Base-by-base conservation (phyloP, 2,888 invertebrate species). In the Agrypnus murinus region DNA sequence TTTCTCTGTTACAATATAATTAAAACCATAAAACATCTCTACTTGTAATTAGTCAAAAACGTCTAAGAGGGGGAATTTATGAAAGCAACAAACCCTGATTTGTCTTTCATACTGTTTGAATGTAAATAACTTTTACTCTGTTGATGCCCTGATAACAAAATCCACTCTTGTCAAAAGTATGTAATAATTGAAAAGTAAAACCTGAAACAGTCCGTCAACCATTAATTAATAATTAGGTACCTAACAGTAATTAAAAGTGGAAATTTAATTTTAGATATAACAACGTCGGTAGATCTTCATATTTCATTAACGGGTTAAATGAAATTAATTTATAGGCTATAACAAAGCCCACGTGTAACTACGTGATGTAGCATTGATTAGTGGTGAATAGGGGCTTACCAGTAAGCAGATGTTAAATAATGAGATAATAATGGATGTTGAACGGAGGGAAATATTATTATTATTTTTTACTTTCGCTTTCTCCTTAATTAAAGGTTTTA, bases 381-480 rank as follows among this genome's bases (percentile, higher is more conserved):
- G 43, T 15, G n/a, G 1, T 5, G 1, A 43, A 8, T 14, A 14
- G 43, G 14, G 43, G 12, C n/a, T n/a, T 43, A 14, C 8, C 43
- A 43, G 12, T 6, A 43, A 43, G 15, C 43, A 43, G 43, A 43
- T 43, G 43, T 43, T 43, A 43, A 43, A 43, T 43, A 43, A 43
- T 43, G 43, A 12, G 43, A 43, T 43, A 43, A 14, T 43, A 43
- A 43, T 43, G 14, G 43, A 7, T 15, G 15, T 12, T 14, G 12
- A 6, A 14, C 3, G 43, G 6, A 1, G 14, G 25, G 25, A 25
- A 25, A 25, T 25, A 25, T 5, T n/a, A n/a, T 25, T 25, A 25
- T 25, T 25, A 25, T 3, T 25, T 25, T 25, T 3, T 25, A n/a
- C 25, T 5, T 25, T 25, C 2, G 25, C 25, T 25, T 25, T 25